A percentile compares a stretch with the other conserved stretches of the same genome.
Evolutionary conservation across 2,888 invertebrate species (phyloP).

Genomic region (Eristalis pertinax): DNA sequence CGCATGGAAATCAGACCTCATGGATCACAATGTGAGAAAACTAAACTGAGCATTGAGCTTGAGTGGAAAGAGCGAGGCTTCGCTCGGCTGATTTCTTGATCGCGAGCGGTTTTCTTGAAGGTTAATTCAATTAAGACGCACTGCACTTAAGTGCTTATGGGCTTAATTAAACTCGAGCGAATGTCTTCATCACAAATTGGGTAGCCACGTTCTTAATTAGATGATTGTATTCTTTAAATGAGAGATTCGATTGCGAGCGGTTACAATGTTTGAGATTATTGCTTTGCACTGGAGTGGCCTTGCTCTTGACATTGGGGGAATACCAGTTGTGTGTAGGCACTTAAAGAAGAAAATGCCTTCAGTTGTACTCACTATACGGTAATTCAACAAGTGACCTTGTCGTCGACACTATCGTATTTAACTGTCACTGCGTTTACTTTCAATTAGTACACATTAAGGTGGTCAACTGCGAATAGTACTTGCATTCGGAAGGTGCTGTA

Average conservation of each 20-base stretch:
- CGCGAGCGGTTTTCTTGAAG: constrained; percentile 33
- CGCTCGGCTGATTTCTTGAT: constrained; percentile 26
- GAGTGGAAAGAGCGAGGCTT: neutral
- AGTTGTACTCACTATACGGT: no score
- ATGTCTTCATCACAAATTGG: neutral
- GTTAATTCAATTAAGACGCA: constrained; percentile 53
- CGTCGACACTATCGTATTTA: no score
- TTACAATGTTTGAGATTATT: neutral
- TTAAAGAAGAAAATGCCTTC: no score
- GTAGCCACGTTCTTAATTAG: neutral
- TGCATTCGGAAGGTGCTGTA: no score
- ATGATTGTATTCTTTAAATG: neutral
- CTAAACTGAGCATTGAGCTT: neutral
- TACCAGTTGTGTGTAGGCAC: neutral
- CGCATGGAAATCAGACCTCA: neutral
- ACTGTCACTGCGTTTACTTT: no score
- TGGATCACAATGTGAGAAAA: neutral
- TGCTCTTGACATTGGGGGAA: neutral
- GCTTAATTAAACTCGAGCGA: constrained; percentile 5
- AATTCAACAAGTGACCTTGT: no score
- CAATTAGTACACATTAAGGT: no score
- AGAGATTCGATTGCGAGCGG: neutral
- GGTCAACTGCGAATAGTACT: no score
- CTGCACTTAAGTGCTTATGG: neutral
- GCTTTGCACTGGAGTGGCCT: neutral